Percentiles rank a stretch among this genome's conserved stretches.
Evolutionary conservation across 2,797 vertebrate genomes (phyloP).

Genomic region (Tenualosa ilisha): DNA sequence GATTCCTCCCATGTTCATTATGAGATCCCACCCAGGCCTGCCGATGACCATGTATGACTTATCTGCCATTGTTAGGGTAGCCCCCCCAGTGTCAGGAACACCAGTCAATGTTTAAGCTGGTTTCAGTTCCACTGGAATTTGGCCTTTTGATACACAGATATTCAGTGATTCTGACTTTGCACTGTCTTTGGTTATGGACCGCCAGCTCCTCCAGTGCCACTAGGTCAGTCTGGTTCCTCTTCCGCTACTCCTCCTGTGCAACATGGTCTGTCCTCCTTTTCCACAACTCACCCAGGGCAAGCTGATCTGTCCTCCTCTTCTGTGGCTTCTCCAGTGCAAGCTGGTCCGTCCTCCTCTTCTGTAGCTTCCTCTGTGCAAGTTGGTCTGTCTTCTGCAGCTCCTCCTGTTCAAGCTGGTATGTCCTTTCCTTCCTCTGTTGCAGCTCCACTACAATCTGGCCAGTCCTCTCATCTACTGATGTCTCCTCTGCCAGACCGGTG

Average conservation of each 20-base stretch:
- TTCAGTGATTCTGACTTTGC: background rate
- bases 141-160: background rate
- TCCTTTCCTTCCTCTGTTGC: background rate
- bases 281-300: background rate
- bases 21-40: conserved; percentile 2
- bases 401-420: background rate
- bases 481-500: too few species aligned
- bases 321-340: background rate
- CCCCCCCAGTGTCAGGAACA: background rate
- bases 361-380: too few species aligned
- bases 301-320: background rate
- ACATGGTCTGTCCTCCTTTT: background rate
- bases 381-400: background rate
- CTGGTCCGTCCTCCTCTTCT: background rate
- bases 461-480: background rate
- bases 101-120: background rate
- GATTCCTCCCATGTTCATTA: background rate
- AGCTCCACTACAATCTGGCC: background rate
- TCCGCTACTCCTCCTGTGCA: background rate
- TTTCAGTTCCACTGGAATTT: background rate
- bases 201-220: background rate
- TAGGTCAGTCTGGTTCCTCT: background rate
- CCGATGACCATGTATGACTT: background rate
- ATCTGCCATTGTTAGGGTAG: background rate
- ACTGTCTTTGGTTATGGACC: background rate